Base-by-base conservation (phyloP, 2,888 invertebrate species). In the Drosophila crucigera region DNA sequence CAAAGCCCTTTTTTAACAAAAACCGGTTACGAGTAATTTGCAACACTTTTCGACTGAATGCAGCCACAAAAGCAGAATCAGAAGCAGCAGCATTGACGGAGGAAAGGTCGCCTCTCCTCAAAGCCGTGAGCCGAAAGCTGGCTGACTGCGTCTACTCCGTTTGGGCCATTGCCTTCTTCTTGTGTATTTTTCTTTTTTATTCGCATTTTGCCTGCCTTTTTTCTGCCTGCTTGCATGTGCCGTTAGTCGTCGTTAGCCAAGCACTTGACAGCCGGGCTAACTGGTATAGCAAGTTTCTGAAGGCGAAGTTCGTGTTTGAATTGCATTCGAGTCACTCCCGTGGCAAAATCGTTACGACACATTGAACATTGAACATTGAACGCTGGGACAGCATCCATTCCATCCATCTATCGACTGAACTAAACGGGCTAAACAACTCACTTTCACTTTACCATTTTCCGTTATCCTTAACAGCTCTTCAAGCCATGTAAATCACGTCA, bases 231-330 rank as follows among this genome's bases (percentile, higher is more conserved):
- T 41, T 25, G 60, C 78, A 81, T 81, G 72, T 84, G 78, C 79
- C 84, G 79, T 80, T 80, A 80, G 79, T 68, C 84, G 79, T 79
- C 67, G 66, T 76, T 83, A 78, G 77, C 74, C 52, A 78, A 59
- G 64, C 64, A 66, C 68, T 68, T 68, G 68, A 68, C 68, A 68
- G 58, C 50, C 41, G 22, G 71, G 68, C 58, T 43, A 68, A 68
- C 68, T 68, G 68, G 68, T 68, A 50, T 43, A 41, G 68, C 71
- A 58, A 68, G 71, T 68, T 70, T 59, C 39, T 68, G 68, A 70
- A 52, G 50, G 50, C 50, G 70, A 70, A 70, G 58, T 41, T 68
- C 56, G 71, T 30, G 28, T 56, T 31, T 54, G 33, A 39, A 39
- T 70, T 68, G 68, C 68, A 68, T 68, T 70, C 58, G 41, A 56